Percentiles rank a stretch among this genome's conserved stretches.
phyloP scores from a whole-genome alignment of 2,888 invertebrate genomes.

The Lochmaea crataegi region DNA sequence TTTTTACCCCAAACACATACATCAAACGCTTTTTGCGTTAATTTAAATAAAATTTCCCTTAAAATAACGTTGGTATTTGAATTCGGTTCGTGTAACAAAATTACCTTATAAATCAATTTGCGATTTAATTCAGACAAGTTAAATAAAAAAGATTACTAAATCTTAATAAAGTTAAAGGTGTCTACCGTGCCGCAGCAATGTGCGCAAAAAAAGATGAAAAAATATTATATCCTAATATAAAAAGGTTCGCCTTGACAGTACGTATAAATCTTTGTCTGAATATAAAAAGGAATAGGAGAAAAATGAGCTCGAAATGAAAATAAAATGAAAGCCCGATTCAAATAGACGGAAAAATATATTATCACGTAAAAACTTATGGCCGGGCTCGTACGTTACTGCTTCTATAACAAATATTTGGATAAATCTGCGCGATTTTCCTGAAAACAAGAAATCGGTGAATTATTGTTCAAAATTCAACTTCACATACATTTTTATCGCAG shows the following conservation, averaged over 20 bases:
- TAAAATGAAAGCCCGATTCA: conserved; percentile 63
- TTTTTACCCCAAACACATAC: background rate
- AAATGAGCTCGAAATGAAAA: conserved; percentile 65
- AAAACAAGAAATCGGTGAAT: conserved; percentile 18
- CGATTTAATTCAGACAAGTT: conserved; percentile 51
- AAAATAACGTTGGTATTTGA: conserved; percentile 11
- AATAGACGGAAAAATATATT: conserved; percentile 64
- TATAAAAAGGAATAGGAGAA: conserved; percentile 65
- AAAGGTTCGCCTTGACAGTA: conserved; percentile 61
- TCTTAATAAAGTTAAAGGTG: conserved; percentile 59
- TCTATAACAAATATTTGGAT: conserved; percentile 48
- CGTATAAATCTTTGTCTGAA: conserved; percentile 66
- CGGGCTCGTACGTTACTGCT: conserved; percentile 51
- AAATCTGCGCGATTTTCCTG: conserved; percentile 28
- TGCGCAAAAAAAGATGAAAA: conserved; percentile 57
- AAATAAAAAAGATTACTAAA: conserved; percentile 58
- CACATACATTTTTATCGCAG: too few species aligned
- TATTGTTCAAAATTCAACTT: conserved; percentile 25
- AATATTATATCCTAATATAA: conserved; percentile 66
- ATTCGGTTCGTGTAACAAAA: conserved; percentile 23
- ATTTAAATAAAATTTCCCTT: conserved; percentile 23
- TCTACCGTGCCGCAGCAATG: conserved; percentile 43
- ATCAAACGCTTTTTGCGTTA: conserved; percentile 21
- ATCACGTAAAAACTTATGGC: conserved; percentile 59
- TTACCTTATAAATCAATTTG: conserved; percentile 53